phyloP scores from a whole-genome alignment of 2,797 vertebrate genomes.

The Limnodromus scolopaceus region DNA sequence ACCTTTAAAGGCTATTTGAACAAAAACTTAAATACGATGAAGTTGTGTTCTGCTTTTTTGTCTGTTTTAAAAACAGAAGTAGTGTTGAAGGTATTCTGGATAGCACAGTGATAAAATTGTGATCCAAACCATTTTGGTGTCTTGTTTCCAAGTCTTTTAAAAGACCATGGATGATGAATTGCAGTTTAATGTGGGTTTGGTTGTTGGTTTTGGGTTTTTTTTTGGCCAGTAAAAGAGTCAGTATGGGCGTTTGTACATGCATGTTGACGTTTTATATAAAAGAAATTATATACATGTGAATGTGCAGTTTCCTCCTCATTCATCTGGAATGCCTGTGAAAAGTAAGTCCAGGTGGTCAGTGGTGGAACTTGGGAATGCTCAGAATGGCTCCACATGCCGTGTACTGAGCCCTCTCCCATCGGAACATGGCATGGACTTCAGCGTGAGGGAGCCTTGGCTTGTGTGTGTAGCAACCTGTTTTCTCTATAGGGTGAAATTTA shows the following conservation, averaged over 20 bases:
- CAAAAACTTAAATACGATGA: background rate
- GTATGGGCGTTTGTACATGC: background rate
- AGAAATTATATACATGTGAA: background rate
- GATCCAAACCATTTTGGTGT: background rate
- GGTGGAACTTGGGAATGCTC: background rate
- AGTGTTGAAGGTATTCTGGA: background rate
- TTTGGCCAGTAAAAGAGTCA: background rate
- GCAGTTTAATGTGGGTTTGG: background rate
- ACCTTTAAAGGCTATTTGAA: background rate
- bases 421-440: fast-evolving
- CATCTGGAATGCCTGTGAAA: background rate
- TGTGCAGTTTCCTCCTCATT: background rate
- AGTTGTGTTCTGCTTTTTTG: background rate
- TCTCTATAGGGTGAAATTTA: background rate
- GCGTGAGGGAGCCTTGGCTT: background rate
- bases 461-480: background rate
- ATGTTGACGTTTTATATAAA: background rate
- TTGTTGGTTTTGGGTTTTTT: background rate
- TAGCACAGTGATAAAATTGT: background rate
- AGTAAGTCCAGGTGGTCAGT: background rate
- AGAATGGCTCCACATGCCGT: fast-evolving
- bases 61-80: background rate
- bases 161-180: background rate
- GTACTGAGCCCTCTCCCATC: background rate
- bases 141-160: background rate